Base-by-base conservation (phyloP, 2,113 vertebrate species). In the Platycercus adscitus region DNA sequence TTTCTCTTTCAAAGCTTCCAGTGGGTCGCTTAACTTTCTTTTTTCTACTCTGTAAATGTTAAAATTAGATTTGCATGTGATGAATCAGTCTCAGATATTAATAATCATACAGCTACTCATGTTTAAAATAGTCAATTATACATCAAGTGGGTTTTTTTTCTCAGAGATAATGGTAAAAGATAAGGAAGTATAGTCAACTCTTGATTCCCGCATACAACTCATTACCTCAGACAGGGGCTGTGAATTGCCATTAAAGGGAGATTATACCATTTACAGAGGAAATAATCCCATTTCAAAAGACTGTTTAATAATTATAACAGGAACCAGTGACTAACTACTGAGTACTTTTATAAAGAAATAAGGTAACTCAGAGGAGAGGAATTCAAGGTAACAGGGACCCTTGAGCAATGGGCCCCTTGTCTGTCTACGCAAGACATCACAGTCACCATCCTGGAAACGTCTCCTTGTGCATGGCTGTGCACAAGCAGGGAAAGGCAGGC, bases 31-130 rank as follows among this genome's bases (percentile, higher is more conserved):
- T 98, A 99, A 98, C 97, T 99, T 99, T 99, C 99, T 99, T 98
- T 99, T 99, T 98, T 99, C 99, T 99, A 99, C 99, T 99, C 99
- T 99, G 99, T 98, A 99, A 99, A 99, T 96, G 97, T 98, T 98
- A 98, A 98, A 99, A 98, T 98, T 98, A 98, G 95, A 98, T 97
- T 97, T 97, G 82, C 68, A 88, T 77, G 87, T 97, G 95, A 97
- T 96, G 94, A 98, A 80, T 97, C 94, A 68, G 88, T 94, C 87
- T 97, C 92, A 86, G 52, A 53, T 43, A 97, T 93, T 91, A 94
- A 55, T 88, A 82, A 79, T 82, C 53, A 86, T 23, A 93, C 50
- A 97, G 86, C 70, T 88, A 88, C 35, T 93, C 76, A 91, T 66
- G 86, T 95, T 95, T 85, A 78, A 95, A 94, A 89, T 10, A 93